Conservation (phyloP, 2,888 invertebrate genomes). For the Lumbricus terrestris region DNA sequence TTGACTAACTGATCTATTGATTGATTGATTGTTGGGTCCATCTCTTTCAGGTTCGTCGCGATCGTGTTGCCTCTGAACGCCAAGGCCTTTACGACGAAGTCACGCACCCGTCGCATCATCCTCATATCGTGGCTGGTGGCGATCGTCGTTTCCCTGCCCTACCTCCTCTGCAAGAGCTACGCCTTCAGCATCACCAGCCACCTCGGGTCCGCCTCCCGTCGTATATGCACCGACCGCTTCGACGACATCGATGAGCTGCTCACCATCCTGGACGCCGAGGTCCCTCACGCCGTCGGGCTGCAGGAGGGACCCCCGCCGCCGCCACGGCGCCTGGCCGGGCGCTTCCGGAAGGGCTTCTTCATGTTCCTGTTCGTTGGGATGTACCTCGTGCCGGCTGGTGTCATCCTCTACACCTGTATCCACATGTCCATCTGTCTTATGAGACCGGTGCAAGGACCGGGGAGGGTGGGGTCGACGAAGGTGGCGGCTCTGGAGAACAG, state of each 20-base stretch:
- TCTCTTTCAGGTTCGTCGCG: conserved; percentile 58
- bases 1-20: too few species aligned
- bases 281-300: neutral
- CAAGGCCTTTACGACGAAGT: conserved; percentile 54
- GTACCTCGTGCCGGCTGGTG: conserved; percentile 57
- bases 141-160: conserved; percentile 48
- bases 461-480: neutral
- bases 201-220: conserved; percentile 56
- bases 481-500: conserved; percentile 43
- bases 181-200: conserved; percentile 52
- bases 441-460: conserved; percentile 38
- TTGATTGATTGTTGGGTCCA: neutral
- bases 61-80: conserved; percentile 60
- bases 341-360: conserved; percentile 55
- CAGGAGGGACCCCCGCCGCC: neutral
- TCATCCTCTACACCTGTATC: conserved; percentile 53
- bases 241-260: conserved; percentile 50
- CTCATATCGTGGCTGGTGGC: conserved; percentile 58
- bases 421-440: conserved; percentile 49
- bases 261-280: conserved; percentile 26
- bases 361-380: conserved; percentile 58
- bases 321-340: conserved; percentile 31
- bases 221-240: conserved; percentile 58
- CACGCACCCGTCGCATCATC: conserved; percentile 57
- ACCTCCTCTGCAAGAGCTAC: conserved; percentile 42